Evolutionary conservation across 2,888 invertebrate genomes (phyloP).

Genomic region (Leptopterna dolabrata): DNA sequence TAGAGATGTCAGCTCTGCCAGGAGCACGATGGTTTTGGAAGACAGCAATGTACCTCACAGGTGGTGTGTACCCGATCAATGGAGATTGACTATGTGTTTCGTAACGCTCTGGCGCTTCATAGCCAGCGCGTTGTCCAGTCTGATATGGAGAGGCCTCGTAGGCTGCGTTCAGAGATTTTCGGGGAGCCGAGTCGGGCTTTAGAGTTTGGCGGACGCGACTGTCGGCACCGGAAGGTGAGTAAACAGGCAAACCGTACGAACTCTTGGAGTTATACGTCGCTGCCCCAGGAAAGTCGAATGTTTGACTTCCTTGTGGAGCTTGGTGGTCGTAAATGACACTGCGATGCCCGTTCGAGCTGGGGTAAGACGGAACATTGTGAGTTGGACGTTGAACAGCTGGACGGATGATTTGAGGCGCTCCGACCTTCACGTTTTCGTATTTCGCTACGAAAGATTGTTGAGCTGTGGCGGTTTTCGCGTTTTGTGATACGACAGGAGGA

Average conservation of each 20-base stretch:
- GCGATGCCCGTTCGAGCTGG: neutral
- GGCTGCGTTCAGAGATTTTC: neutral
- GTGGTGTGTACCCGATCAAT: neutral
- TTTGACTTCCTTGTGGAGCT: neutral
- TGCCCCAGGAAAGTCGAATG: neutral
- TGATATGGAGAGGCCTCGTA: neutral
- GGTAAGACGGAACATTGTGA: neutral
- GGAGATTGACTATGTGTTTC: neutral
- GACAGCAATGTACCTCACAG: conserved; percentile 10
- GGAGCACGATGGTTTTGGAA: conserved; percentile 3
- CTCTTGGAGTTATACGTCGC: neutral
- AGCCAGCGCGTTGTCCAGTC: no score
- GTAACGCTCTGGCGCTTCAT: no score
- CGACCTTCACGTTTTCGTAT: neutral
- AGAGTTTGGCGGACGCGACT: neutral
- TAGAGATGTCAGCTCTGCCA: conserved; percentile 29
- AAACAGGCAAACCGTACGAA: neutral
- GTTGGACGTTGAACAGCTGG: neutral
- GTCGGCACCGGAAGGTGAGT: neutral
- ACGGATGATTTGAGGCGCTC: neutral
- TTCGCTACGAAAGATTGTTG: neutral
- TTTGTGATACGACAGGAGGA: neutral
- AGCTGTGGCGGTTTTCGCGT: neutral
- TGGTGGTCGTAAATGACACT: neutral
- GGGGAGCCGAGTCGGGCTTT: neutral